A percentile compares a stretch with the other conserved stretches of the same genome.
Conservation (phyloP, 2,888 invertebrate species). For the Tethea ocularis region DNA sequence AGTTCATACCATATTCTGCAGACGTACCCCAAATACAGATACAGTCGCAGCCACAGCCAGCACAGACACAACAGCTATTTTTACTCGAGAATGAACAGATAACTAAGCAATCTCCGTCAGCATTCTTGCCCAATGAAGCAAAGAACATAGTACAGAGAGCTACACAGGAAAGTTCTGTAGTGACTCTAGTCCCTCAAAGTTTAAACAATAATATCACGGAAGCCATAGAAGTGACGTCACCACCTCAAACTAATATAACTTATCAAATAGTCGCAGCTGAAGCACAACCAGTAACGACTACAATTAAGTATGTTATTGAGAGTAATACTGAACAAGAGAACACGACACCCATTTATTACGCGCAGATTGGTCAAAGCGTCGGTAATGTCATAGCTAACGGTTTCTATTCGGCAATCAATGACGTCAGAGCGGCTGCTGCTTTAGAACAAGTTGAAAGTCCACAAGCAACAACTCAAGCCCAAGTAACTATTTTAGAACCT, state of each 20-base stretch:
- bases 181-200: conserved; percentile 60
- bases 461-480: conserved; percentile 62
- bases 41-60: conserved; percentile 25
- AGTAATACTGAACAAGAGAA: conserved; percentile 51
- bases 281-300: conserved; percentile 59
- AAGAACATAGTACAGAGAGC: conserved; percentile 72
- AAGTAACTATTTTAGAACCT: conserved; percentile 26
- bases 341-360: conserved; percentile 74
- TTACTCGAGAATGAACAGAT: conserved; percentile 64
- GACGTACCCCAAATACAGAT: conserved; percentile 41
- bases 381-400: conserved; percentile 67
- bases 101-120: conserved; percentile 49
- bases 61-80: conserved; percentile 44
- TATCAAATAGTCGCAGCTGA: conserved; percentile 50
- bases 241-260: conserved; percentile 51
- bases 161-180: conserved; percentile 61
- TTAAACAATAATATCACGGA: conserved; percentile 53
- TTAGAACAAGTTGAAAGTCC: conserved; percentile 84
- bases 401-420: conserved; percentile 85
- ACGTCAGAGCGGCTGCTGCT: conserved; percentile 85
- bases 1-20: conserved; percentile 73
- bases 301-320: conserved; percentile 60
- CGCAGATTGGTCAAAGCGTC: conserved; percentile 72
- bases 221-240: conserved; percentile 48
- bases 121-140: conserved; percentile 50